Evolutionary conservation across 2,797 vertebrate species (phyloP).

Genomic region (Anguilla pacifica): DNA sequence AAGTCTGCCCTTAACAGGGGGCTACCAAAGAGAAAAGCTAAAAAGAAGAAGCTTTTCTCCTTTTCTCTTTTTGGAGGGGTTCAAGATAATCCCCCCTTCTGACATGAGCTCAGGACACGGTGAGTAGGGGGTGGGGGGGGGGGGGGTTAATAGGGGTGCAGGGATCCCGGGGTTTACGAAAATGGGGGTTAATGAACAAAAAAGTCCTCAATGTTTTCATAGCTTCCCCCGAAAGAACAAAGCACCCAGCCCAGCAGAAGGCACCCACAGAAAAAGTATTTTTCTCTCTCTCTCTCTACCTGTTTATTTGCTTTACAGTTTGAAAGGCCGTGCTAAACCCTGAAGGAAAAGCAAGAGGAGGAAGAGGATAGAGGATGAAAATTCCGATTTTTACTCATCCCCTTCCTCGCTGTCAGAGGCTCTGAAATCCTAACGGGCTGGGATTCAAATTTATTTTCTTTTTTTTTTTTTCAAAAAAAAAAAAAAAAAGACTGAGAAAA

Average conservation of each 20-base stretch:
- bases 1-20: not conserved
- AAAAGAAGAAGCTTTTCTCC: not conserved
- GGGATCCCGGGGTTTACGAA: conserved; percentile 9
- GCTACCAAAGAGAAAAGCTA: not conserved
- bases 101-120: conserved; percentile 1
- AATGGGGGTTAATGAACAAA: not conserved
- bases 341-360: not conserved
- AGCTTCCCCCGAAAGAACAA: not conserved
- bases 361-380: not conserved
- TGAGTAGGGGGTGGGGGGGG: not conserved
- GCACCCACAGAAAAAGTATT: not conserved
- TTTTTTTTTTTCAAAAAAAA: not conserved
- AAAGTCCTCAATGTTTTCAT: not conserved
- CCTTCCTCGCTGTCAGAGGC: not conserved
- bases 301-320: conserved; percentile 16
- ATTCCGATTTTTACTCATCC: not conserved
- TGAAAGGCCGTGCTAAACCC: not conserved
- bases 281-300: not conserved
- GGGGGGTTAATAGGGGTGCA: no score
- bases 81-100: conserved; percentile 23
- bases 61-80: not conserved
- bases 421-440: not conserved
- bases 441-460: not conserved
- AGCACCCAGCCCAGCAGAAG: not conserved
- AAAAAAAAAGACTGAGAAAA: conserved; percentile 18